Evolutionary conservation across 2,113 vertebrate species (phyloP).

Genomic region (Empidonax alnorum): DNA sequence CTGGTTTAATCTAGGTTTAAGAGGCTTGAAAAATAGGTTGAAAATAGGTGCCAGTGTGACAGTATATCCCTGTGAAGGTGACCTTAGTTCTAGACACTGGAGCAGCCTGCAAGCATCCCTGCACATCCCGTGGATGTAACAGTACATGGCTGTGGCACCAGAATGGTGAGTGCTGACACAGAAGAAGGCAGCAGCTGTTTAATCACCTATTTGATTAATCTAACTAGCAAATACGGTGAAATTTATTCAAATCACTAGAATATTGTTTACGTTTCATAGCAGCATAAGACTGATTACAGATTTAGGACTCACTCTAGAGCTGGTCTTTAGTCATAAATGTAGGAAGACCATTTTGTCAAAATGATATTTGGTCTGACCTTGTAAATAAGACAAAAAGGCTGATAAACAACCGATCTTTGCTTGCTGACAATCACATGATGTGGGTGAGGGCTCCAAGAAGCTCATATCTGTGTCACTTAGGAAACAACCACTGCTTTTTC

Average conservation of each 20-base stretch:
- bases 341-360: not conserved
- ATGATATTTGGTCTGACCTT: not conserved
- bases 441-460: not conserved
- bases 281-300: not conserved
- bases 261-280: not conserved
- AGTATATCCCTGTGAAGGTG: slow-evolving; percentile 47
- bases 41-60: slow-evolving; percentile 10
- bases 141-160: not conserved
- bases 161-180: not conserved
- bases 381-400: not conserved
- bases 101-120: not conserved
- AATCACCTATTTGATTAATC: not conserved
- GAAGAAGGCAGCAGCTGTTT: not conserved
- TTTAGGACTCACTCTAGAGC: not conserved
- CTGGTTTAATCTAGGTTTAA: slow-evolving; percentile 57
- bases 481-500: not conserved
- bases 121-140: not conserved
- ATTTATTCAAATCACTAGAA: not conserved
- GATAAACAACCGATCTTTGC: not conserved
- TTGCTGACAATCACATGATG: not conserved
- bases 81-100: not conserved
- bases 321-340: not conserved
- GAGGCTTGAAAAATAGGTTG: slow-evolving; percentile 58
- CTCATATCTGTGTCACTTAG: not conserved
- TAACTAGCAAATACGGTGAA: not conserved